phyloP scores from a whole-genome alignment of 2,888 invertebrate species.

The Campaea margaritaria region DNA sequence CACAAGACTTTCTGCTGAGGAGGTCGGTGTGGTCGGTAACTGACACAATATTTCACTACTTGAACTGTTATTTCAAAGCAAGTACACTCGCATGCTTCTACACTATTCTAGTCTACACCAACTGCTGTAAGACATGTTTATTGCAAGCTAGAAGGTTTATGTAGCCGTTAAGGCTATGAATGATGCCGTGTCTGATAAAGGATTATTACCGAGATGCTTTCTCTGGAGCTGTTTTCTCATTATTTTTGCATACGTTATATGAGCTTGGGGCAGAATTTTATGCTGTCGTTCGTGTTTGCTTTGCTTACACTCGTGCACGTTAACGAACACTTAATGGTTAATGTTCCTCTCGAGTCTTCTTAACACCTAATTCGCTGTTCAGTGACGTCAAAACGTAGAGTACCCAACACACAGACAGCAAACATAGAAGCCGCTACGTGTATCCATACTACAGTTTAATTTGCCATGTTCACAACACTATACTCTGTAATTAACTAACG shows the following conservation, averaged over 20 bases:
- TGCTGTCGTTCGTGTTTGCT: background rate
- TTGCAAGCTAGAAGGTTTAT: conserved; percentile 10
- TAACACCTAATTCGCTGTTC: too few species aligned
- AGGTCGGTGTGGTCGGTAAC: too few species aligned
- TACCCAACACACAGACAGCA: conserved; percentile 12
- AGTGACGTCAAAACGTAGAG: conserved; percentile 13
- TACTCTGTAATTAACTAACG: conserved; percentile 42
- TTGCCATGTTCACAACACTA: conserved; percentile 16
- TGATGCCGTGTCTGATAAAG: conserved; percentile 14
- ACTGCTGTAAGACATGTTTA: conserved; percentile 7
- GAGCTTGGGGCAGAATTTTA: background rate
- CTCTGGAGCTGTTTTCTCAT: background rate
- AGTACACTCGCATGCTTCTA: background rate
- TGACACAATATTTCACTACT: background rate
- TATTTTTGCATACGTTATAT: conserved; percentile 9
- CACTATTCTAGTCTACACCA: background rate
- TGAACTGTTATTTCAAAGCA: background rate
- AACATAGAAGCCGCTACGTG: conserved; percentile 7
- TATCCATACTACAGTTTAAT: conserved; percentile 25
- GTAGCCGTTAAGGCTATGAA: conserved; percentile 8
- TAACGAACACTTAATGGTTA: too few species aligned
- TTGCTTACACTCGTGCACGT: too few species aligned
- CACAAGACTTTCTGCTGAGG: too few species aligned
- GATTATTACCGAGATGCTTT: conserved; percentile 2
- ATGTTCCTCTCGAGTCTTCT: too few species aligned